phyloP scores from a whole-genome alignment of 2,888 invertebrate species.

The Rhamnusium bicolor region DNA sequence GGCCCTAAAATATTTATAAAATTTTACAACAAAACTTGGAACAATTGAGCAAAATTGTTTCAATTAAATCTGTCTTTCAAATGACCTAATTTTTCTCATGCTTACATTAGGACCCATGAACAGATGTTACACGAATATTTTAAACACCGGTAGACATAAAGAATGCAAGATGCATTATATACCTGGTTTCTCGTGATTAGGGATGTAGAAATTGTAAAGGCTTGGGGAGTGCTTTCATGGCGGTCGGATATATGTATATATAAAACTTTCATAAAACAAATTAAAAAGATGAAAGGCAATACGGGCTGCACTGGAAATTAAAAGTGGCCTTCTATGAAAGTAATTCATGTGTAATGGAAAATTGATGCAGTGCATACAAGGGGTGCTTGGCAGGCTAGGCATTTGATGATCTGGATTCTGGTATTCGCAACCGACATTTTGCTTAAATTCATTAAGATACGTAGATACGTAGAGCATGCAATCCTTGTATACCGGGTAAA shows the following conservation, averaged over 20 bases:
- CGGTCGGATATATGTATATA: slow-evolving; percentile 34
- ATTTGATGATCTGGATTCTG: neutral
- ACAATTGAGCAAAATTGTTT: too few relatives aligned
- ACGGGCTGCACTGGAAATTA: slow-evolving; percentile 51
- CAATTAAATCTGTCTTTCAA: too few relatives aligned
- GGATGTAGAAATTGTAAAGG: slow-evolving; percentile 25
- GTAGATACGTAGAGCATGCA: too few relatives aligned
- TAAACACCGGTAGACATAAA: neutral
- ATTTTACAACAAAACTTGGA: too few relatives aligned
- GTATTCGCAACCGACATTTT: neutral
- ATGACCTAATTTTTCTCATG: neutral
- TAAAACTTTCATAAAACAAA: slow-evolving; percentile 56
- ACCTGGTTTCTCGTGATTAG: slow-evolving; percentile 24
- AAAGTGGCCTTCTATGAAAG: slow-evolving; percentile 51
- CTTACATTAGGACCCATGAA: neutral
- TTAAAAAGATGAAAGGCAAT: slow-evolving; percentile 56
- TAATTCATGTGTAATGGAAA: slow-evolving; percentile 37
- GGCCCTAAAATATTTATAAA: too few relatives aligned
- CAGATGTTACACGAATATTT: neutral
- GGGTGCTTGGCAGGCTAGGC: neutral
- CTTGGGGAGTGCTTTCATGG: slow-evolving; percentile 36
- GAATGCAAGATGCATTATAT: slow-evolving; percentile 35
- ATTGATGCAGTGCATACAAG: slow-evolving; percentile 21
- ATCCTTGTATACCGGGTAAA: too few relatives aligned
- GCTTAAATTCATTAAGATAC: neutral